Percentiles rank a stretch among this genome's conserved stretches.
Conservation (phyloP, 2,113 vertebrate genomes). For the Fregata magnificens region DNA sequence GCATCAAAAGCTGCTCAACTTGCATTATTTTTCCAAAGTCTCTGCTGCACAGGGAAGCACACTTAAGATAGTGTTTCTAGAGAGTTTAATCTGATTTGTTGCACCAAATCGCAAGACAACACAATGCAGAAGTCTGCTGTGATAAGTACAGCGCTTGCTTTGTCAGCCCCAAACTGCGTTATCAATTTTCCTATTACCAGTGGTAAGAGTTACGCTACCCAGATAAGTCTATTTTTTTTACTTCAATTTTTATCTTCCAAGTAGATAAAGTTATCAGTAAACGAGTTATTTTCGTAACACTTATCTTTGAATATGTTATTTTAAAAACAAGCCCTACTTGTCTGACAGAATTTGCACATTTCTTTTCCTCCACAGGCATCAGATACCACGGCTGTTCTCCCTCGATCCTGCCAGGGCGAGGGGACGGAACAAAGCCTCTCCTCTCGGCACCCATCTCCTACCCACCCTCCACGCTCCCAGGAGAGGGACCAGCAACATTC, state of each 20-base stretch:
- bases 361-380: neutral
- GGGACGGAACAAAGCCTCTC: neutral
- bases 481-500: neutral
- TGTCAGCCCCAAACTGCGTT: neutral
- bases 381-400: neutral
- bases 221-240: neutral
- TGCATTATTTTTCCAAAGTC: neutral
- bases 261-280: neutral
- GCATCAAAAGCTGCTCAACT: neutral
- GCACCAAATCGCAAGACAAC: neutral
- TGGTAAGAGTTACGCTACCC: neutral
- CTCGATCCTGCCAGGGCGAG: accelerated
- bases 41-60: neutral
- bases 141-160: neutral
- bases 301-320: neutral
- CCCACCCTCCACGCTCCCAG: neutral
- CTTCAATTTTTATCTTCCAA: neutral
- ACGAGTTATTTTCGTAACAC: neutral
- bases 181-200: neutral
- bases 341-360: neutral
- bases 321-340: neutral
- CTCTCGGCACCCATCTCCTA: neutral
- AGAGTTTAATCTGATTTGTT: neutral
- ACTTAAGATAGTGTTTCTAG: neutral
- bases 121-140: neutral